Base-by-base conservation (phyloP, 2,888 invertebrate genomes). In the Parnassius orleans region DNA sequence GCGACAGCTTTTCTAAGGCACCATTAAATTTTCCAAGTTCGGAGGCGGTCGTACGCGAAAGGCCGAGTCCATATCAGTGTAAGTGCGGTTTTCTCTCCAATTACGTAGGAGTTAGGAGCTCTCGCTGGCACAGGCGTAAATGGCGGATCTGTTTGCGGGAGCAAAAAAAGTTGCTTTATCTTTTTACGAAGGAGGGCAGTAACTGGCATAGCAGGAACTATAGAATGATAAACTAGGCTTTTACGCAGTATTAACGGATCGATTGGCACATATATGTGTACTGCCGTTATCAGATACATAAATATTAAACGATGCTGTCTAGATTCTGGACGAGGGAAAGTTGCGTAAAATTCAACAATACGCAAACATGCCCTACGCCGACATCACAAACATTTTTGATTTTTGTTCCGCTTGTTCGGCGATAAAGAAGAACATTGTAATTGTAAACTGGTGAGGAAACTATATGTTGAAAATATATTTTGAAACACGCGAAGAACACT, bases 101-200 rank as follows among this genome's bases (percentile, higher is more conserved):
- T 84, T 81, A 80, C 80, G 75, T 66, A 66, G 79, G 81, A 80
- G 83, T 84, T 83, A 81, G 84, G 81, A 83, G 81, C 80, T 86
- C 82, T 81, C 80, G 76, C 78, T 68, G 63, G 67, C 70, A 72
- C 72, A 63, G 67, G 72, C 74, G 68, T 74, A 76, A 69, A 70
- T 59, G 78, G 76, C 61, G 57, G 68, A 67, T 66, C 56, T 61
- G 61, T 68, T 72, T 50, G 60, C 53, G 59, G 71, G 68, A 68
- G 33, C 33, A 83, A 83, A 83, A 83, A 86, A 86, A 84, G 78
- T 77, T 55, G 81, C 70, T 65, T 57, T 58, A 71, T 73, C 64
- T 72, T 73, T 72, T 70, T 69, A 72, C 68, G 67, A 64, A 64
- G 66, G 66, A 63, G 66, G 65, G 61, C 62, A 65, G 60, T 65